A percentile compares a stretch with the other conserved stretches of the same genome.
Evolutionary conservation across 2,113 vertebrate genomes (phyloP).

Genomic region (Cryptoleucopteryx plumbea): DNA sequence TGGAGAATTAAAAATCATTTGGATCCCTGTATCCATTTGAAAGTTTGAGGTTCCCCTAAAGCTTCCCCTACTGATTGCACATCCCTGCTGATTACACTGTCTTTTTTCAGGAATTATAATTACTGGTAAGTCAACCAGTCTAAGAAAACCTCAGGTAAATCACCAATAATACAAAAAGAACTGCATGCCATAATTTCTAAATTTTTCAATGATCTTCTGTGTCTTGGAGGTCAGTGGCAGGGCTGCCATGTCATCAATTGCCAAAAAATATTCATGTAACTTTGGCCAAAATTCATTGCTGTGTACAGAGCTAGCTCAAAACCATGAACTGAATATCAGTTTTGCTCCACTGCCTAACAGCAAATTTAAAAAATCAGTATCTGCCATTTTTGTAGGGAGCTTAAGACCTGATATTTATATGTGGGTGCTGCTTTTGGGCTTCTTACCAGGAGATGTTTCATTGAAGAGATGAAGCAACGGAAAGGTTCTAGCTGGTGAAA

Average conservation of each 20-base stretch:
- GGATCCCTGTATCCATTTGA: neutral
- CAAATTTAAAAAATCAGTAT: neutral
- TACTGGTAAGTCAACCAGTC: neutral
- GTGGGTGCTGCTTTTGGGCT: neutral
- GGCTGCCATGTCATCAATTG: neutral
- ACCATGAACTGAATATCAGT: neutral
- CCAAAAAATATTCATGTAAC: neutral
- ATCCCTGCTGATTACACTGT: neutral
- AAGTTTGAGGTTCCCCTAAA: neutral
- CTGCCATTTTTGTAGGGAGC: neutral
- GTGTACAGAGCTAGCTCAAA: neutral
- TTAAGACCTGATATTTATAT: neutral
- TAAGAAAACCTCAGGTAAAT: neutral
- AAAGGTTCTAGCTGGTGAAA: neutral
- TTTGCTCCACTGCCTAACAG: neutral
- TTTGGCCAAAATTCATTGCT: neutral
- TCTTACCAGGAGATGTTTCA: neutral
- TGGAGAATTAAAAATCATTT: neutral
- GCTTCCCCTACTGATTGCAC: fast-evolving
- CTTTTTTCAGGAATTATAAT: neutral
- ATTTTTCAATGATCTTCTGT: neutral
- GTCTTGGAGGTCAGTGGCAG: neutral
- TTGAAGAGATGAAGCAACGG: neutral
- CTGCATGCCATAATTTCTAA: neutral
- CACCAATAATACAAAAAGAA: neutral